phyloP scores from a whole-genome alignment of 2,888 invertebrate genomes.

The Watsonalla binaria region DNA sequence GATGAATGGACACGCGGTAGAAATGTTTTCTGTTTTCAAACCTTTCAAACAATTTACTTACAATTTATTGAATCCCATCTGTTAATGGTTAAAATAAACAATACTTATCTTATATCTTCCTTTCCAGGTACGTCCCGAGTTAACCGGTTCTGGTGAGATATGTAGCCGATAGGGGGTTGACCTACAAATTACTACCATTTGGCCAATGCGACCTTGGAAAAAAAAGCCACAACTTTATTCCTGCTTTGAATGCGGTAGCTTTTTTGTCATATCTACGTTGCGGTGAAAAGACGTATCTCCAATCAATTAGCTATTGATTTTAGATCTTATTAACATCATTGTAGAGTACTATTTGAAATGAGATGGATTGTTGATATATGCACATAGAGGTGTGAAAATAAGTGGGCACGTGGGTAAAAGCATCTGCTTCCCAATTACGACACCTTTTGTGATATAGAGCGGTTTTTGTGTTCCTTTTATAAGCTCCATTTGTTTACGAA shows the following conservation, averaged over 20 bases:
- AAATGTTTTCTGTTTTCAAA: no score
- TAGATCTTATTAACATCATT: background rate
- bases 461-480: background rate
- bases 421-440: background rate
- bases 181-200: slow-evolving; percentile 15
- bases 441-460: background rate
- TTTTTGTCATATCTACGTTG: slow-evolving; percentile 2
- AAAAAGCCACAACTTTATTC: slow-evolving; percentile 5
- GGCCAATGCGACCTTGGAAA: slow-evolving; percentile 22
- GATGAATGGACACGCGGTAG: background rate
- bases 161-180: slow-evolving; percentile 8
- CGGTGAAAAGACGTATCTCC: slow-evolving; percentile 3
- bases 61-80: no score
- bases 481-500: background rate
- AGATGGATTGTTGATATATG: background rate
- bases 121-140: slow-evolving; percentile 34
- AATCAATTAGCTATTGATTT: background rate
- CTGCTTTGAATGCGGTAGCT: background rate
- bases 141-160: slow-evolving; percentile 1
- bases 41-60: no score
- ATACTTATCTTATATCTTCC: slow-evolving; percentile 18
- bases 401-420: background rate
- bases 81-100: slow-evolving; percentile 4
- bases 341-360: background rate
- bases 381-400: background rate